Percentiles rank a stretch among this genome's conserved stretches.
These are phyloP conservation scores for Crotalus helleri DNA, from an alignment of 2,113 vertebrate species.

Conservation along the genomic window DNA sequence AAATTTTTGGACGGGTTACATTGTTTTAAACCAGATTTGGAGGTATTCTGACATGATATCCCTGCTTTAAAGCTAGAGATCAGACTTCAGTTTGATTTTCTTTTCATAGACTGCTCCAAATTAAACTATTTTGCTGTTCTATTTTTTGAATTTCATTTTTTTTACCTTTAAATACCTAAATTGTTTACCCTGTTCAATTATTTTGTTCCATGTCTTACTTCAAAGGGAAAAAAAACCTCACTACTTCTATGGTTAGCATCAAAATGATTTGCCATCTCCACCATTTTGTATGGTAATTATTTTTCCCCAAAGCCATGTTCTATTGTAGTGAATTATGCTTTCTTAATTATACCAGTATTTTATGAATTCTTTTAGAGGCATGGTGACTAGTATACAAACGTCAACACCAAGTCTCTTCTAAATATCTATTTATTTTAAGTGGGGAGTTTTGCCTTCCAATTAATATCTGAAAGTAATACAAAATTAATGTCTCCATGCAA, in stretches of 20 bases:
- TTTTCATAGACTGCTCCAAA: conserved; percentile 4
- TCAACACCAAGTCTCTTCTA: background rate
- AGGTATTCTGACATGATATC: background rate
- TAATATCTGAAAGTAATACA: background rate
- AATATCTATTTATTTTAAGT: background rate
- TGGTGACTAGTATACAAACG: background rate
- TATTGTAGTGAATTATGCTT: background rate
- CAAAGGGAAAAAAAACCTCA: rapidly evolving
- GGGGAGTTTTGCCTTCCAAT: background rate
- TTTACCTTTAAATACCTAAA: background rate
- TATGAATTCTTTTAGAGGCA: background rate
- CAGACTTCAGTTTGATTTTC: background rate
- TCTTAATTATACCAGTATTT: background rate
- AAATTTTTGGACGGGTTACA: background rate
- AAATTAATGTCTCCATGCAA: background rate
- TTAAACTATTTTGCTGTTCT: background rate
- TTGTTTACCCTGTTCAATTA: background rate
- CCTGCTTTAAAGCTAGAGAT: background rate
- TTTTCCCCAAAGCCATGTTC: background rate
- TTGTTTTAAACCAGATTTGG: background rate
- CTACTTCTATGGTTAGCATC: background rate
- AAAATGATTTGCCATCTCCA: background rate
- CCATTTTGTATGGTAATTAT: background rate
- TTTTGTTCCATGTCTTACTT: rapidly evolving
- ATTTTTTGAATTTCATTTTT: background rate